Evolutionary conservation across 30 jellyfish, hydroid and myxozoan genomes (phyloP), one percentile per base, ranked within the genome.

Genomic region (Clytia hemisphaerica): DNA sequence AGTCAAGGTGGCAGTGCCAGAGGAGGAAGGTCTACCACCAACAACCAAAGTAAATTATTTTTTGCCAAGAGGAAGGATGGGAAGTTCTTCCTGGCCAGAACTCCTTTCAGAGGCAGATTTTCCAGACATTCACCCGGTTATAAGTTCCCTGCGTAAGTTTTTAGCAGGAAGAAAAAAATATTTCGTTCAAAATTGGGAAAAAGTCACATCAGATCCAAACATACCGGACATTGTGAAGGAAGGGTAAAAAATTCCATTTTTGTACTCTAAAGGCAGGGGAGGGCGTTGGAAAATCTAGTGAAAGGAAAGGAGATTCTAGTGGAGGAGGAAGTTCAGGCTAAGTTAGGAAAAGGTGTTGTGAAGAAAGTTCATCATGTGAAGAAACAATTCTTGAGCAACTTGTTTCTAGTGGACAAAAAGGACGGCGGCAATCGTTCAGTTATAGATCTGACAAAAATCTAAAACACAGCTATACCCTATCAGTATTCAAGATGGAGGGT

Each of bases 351-450:
- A 30, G 70, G 50, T 25, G 70, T 44, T n/a, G 30, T 57, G 25
- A 9, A 57, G 19, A 57, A 57, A 7, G 70, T 57, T 25, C 7
- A 25, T 28, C 70, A 6, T 5, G 27, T 7, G 30, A 2, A 28
- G 30, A 21, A 33, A 22, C 70, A 57, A 1, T n/a, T 57, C 42
- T 33, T 57, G 33, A 57, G 70, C 51, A 57, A 57, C 33, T 22
- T 2, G 33, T 57, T 57, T 57, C 44, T 57, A 33, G 70, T 57
- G 38, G 3, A 9, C 7, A 57, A 21, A 57, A 57, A 57, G 70
- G 70, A 57, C 70, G 70, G 70, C 44, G 70, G 50, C 27, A 57
- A 57, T n/a, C 27, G 70, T 6, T 44, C 70, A n/a, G 42, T 57
- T 22, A 57, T 57, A 57, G 30, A 57, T 21, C 70, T 57, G 53